These are phyloP conservation scores for Pteronotus mesoamericanus DNA, from an alignment of 2,797 vertebrate genomes.

Conservation along the genomic window DNA sequence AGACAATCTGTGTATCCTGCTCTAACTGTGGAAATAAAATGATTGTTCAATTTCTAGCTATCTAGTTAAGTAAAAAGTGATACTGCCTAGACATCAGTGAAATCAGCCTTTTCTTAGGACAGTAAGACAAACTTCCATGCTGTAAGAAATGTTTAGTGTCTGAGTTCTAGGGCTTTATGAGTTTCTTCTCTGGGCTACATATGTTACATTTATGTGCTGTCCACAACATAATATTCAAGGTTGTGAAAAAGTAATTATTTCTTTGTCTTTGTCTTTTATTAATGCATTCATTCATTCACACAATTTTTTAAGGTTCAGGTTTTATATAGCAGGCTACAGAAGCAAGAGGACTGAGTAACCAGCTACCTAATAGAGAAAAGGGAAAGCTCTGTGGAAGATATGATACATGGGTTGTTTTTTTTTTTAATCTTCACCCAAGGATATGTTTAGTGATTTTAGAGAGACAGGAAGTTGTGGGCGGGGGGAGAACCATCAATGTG, in stretches of 20 bases:
- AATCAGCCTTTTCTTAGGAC: neutral
- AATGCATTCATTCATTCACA: neutral
- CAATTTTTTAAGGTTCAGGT: neutral
- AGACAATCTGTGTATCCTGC: neutral
- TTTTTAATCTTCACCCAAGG: too few species aligned
- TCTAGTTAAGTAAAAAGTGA: neutral
- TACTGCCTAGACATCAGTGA: neutral
- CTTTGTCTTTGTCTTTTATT: neutral
- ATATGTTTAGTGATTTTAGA: too few species aligned
- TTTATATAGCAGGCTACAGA: neutral
- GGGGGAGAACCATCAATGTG: too few species aligned
- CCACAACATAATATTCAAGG: neutral
- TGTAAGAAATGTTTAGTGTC: neutral
- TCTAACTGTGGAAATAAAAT: neutral
- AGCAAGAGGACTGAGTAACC: neutral
- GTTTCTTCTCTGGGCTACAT: neutral
- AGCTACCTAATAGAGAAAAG: neutral
- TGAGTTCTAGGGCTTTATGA: neutral
- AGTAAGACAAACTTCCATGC: neutral
- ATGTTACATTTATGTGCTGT: neutral
- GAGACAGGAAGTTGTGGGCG: too few species aligned
- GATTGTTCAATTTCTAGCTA: neutral
- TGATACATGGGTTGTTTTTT: neutral
- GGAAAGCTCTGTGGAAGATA: neutral
- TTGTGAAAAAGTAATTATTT: neutral